Base-by-base conservation (phyloP, 2,888 invertebrate genomes). In the Melinopterus prodromus region DNA sequence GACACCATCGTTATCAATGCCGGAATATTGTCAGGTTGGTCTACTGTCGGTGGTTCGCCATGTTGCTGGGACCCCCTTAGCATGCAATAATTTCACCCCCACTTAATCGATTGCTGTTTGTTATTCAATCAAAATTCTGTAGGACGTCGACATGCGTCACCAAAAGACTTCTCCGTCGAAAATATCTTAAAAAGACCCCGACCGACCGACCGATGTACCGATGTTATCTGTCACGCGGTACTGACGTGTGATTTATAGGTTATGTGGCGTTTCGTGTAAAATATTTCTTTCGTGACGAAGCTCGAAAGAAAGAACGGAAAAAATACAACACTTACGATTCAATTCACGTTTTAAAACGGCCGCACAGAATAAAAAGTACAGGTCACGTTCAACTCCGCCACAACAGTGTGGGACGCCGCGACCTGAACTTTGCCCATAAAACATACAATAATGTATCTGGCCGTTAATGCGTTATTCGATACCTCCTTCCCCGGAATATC, bases 231-330 rank as follows among this genome's bases (percentile, higher is more conserved):
- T 53, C 9, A 53, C 53, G 12, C 53, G 53, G 53, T 12, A 53
- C 9, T 53, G 53, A 53, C 53, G 12, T 53, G 53, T 53, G 53
- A 53, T 53, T 53, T 53, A 53, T 53, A 9, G 53, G 53, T 53
- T 53, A 53, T 53, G 53, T 12, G 53, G 53, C 53, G 53, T 53
- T 53, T 53, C 53, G 53, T 53, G 53, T 53, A 53, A 53, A 53
- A 53, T 53, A 53, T 53, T 53, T 53, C 53, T 53, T 53, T 53
- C 53, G 53, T 53, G 53, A 53, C 53, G 53, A 53, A 53, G 53
- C 53, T 1, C 3, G 53, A 53, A 53, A 53, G 1, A 53, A 53
- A 53, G 3, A 53, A 53, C 53, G 53, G 53, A 53, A 53, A 26
- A 53, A 53, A 53, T 53, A 53, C 1, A 53, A 53, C 53, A 12